Conservation (phyloP, 2,888 invertebrate species). For the Pandemis corylana region DNA sequence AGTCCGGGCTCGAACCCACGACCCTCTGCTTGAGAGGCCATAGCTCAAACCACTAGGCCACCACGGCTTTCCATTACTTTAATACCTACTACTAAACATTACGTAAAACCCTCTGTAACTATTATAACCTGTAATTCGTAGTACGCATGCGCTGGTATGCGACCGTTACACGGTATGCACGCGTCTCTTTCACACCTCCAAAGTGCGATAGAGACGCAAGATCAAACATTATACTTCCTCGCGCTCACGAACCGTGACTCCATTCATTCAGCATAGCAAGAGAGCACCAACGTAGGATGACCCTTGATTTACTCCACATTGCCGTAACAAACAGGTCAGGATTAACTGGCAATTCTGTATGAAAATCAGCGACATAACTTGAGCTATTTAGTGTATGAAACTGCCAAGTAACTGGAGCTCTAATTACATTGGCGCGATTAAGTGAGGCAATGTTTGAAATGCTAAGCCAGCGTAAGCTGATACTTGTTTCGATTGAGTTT, state of each 20-base stretch:
- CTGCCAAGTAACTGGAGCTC: background rate
- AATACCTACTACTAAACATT: background rate
- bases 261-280: constrained; percentile 28
- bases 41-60: too few species aligned
- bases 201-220: background rate
- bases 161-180: constrained; percentile 22
- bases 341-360: background rate
- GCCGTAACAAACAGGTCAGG: background rate
- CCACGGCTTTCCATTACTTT: too few species aligned
- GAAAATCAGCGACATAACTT: background rate
- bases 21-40: too few species aligned
- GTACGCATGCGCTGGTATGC: constrained; percentile 34
- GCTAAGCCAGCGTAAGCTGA: background rate
- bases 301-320: background rate
- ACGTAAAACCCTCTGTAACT: constrained; percentile 10
- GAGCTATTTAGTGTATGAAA: background rate
- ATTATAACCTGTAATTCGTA: constrained; percentile 20
- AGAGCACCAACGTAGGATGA: background rate
- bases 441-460: background rate
- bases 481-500: background rate
- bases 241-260: constrained; percentile 22
- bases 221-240: too few species aligned
- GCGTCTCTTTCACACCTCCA: constrained; percentile 10
- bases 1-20: too few species aligned
- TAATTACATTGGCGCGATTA: background rate